Evolutionary conservation across 2,888 invertebrate genomes (phyloP).

Genomic region (Plutella xylostella): DNA sequence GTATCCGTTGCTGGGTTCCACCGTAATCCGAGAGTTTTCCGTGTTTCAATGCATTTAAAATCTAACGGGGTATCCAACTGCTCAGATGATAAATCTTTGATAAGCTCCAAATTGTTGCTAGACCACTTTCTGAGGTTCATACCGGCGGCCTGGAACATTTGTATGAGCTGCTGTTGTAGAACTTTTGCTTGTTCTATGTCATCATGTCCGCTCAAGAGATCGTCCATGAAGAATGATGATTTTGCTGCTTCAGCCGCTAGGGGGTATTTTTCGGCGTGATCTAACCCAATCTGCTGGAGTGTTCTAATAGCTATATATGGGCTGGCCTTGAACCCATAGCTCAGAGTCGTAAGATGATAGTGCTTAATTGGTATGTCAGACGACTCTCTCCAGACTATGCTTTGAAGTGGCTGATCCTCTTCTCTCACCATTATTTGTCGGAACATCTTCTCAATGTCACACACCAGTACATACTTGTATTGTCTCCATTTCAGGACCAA

Average conservation of each 20-base stretch:
- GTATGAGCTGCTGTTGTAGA: not conserved
- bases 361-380: not conserved
- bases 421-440: too few relatives aligned
- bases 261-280: not conserved
- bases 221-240: slow-evolving; percentile 1
- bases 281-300: not conserved
- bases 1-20: slow-evolving; percentile 1
- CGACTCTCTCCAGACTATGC: slow-evolving; percentile 3
- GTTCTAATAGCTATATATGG: slow-evolving; percentile 4
- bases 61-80: not conserved
- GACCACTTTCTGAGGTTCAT: not conserved
- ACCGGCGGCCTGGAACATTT: not conserved
- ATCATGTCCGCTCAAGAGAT: not conserved
- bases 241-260: not conserved
- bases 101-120: not conserved
- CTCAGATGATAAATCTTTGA: not conserved
- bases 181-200: not conserved
- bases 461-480: too few relatives aligned
- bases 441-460: too few relatives aligned
- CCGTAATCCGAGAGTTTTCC: not conserved
- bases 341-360: slow-evolving; percentile 1
- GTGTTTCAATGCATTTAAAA: not conserved
- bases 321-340: not conserved
- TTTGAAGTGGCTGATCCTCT: not conserved
- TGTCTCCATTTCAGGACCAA: too few relatives aligned